A percentile compares a stretch with the other conserved stretches of the same genome.
Conservation (phyloP, 2,113 vertebrate genomes). For the Lipophrys pholis region DNA sequence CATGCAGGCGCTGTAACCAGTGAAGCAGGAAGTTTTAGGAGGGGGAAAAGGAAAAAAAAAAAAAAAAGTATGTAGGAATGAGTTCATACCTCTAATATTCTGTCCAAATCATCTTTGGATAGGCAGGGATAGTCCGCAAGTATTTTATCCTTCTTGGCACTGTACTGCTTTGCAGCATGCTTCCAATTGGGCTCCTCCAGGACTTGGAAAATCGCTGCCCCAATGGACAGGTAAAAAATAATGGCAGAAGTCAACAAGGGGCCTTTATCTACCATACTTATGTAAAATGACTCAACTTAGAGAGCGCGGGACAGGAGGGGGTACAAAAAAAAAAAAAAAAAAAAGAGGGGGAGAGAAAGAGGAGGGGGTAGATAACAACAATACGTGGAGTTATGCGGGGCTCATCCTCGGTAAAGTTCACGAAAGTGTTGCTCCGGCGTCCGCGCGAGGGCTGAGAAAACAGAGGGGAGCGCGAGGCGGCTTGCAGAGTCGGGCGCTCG, state of each 20-base stretch:
- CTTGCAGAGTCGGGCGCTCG: constrained; percentile 35
- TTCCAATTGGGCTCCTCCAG: constrained; percentile 96
- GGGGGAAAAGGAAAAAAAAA: too few species aligned
- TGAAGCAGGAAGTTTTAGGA: too few species aligned
- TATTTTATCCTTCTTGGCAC: constrained; percentile 84
- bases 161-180: constrained; percentile 84
- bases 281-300: constrained; percentile 34
- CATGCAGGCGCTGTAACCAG: too few species aligned
- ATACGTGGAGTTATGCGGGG: constrained; percentile 39
- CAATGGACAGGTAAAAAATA: constrained; percentile 98
- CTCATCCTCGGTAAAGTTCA: constrained; percentile 52
- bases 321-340: neutral
- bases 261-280: constrained; percentile 96
- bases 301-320: constrained; percentile 34
- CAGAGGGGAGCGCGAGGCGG: constrained; percentile 17
- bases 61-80: too few species aligned
- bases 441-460: constrained; percentile 22
- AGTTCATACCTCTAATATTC: constrained; percentile 91
- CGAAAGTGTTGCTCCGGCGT: constrained; percentile 1
- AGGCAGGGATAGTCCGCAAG: constrained; percentile 91
- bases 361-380: constrained; percentile 36
- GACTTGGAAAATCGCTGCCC: constrained; percentile 98
- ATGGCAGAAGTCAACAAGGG: constrained; percentile 96
- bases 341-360: neutral
- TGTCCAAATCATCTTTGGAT: constrained; percentile 88